Evolutionary conservation across 1,140 invertebrate species (phyloP), one percentile per base, ranked within the genome.

Genomic region (Watersipora subatra): DNA sequence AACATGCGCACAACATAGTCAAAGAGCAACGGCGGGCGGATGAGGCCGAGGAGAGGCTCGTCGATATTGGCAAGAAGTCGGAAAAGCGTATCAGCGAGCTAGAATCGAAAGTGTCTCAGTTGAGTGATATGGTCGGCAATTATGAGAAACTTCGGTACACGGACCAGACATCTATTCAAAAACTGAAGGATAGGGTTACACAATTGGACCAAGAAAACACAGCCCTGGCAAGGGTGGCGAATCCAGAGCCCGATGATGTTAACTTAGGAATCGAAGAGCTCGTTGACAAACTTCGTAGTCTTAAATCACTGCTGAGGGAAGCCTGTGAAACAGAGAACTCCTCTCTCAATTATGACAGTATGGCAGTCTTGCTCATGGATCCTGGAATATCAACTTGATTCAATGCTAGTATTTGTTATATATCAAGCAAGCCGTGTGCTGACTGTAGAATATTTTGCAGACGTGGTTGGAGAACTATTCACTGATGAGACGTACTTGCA

Each of bases 51-150:
- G 69, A 67, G 26, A 74, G 71, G 65, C 69, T 78, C 2, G 68
- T 70, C 26, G 62, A 69, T 22, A 71, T 74, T 26, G 72, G 73
- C 25, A 65, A 28, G 76, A 85, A 68, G 84, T 89, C 72, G 64
- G 89, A 91, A 78, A 84, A 88, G 55, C 81, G 89, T 71, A 88
- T 91, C 0, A 86, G 86, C 2, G 83, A 85, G 62, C 82, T 93
- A 61, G 90, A 93, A 79, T 83, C 85, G 1, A 84, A 87, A 69
- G 73, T 93, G 15, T 88, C 89, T 0, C 89, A 92, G 74, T 79
- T 92, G 7, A 91, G 89, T 0, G 84, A 85, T 63, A 87, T 86
- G 0, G 85, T 92, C 28, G 90, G 89, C 1, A 85, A 85, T 67
- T 91, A 91, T 71, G 89, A 92, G 72, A 82, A 87, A 64, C 72